phyloP scores from a whole-genome alignment of 2,113 vertebrate genomes.

The Corythaixoides concolor region DNA sequence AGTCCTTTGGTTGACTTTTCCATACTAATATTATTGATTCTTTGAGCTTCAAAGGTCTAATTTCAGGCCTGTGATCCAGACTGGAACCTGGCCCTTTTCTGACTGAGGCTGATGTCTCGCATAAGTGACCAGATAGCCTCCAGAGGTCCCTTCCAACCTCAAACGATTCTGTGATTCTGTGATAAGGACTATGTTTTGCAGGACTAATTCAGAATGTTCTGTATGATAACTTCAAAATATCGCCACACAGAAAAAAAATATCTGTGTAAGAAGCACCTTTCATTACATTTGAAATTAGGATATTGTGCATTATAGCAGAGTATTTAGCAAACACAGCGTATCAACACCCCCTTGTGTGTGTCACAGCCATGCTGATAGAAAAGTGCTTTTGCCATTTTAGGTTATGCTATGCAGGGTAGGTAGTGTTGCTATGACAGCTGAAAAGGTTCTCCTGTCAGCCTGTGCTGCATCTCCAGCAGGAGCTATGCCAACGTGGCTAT shows the following conservation, averaged over 20 bases:
- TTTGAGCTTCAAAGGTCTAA: not conserved
- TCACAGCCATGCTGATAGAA: not conserved
- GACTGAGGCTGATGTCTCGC: not conserved
- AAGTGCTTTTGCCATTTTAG: conserved; percentile 5
- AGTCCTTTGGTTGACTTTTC: not conserved
- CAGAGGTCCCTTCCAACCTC: not conserved
- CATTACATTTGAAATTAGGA: not conserved
- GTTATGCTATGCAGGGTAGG: not conserved
- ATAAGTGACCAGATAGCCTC: not conserved
- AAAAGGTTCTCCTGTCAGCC: conserved; percentile 35
- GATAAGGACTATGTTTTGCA: not conserved
- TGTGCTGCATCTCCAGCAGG: not conserved
- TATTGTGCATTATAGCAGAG: not conserved
- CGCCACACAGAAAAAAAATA: not conserved
- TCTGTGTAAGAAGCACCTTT: not conserved
- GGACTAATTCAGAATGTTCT: not conserved
- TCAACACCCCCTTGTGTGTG: not conserved
- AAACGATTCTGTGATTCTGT: not conserved
- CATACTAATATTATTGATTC: not conserved
- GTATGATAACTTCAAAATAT: not conserved
- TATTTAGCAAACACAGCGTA: not conserved
- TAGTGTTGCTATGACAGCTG: conserved; percentile 43
- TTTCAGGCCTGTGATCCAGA: not conserved
- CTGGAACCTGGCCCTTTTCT: not conserved
- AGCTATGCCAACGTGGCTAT: not conserved